Percentiles rank a stretch among this genome's conserved stretches.
phyloP scores from a whole-genome alignment of 2,797 vertebrate genomes.

The Gorsachius magnificus region DNA sequence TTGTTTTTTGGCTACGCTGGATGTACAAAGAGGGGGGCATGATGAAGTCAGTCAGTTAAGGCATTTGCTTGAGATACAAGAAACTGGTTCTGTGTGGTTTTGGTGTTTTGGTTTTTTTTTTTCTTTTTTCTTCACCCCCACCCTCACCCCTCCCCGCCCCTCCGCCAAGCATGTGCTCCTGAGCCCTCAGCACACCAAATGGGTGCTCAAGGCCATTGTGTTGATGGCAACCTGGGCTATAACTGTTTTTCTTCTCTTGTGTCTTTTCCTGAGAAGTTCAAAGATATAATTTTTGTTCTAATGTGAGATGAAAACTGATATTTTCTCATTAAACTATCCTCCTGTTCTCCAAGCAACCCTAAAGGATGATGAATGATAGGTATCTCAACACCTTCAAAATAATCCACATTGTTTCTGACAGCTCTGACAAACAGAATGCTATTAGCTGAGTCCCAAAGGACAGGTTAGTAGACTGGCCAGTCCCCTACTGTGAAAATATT shows the following conservation, averaged over 20 bases:
- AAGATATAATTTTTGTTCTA: background rate
- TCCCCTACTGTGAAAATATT: background rate
- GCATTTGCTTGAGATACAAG: background rate
- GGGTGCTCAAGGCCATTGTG: background rate
- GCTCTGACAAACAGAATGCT: background rate
- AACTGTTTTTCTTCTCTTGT: background rate
- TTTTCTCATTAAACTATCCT: background rate
- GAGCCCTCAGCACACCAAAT: background rate
- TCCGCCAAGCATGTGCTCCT: background rate
- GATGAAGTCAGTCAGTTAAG: background rate
- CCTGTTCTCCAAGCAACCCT: background rate
- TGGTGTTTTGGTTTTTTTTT: too few species aligned
- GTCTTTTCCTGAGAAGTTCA: background rate
- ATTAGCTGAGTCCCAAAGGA: background rate
- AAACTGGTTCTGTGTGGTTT: background rate
- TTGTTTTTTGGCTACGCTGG: background rate
- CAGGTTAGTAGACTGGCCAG: background rate
- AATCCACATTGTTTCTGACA: background rate
- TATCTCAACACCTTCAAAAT: background rate
- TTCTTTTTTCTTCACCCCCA: too few species aligned
- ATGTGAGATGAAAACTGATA: background rate
- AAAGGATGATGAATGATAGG: background rate
- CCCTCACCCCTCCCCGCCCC: too few species aligned
- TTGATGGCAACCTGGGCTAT: background rate
- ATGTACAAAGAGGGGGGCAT: rapidly evolving